Conservation (phyloP, 1,140 invertebrate genomes). For the Drosophila grimshawi region DNA sequence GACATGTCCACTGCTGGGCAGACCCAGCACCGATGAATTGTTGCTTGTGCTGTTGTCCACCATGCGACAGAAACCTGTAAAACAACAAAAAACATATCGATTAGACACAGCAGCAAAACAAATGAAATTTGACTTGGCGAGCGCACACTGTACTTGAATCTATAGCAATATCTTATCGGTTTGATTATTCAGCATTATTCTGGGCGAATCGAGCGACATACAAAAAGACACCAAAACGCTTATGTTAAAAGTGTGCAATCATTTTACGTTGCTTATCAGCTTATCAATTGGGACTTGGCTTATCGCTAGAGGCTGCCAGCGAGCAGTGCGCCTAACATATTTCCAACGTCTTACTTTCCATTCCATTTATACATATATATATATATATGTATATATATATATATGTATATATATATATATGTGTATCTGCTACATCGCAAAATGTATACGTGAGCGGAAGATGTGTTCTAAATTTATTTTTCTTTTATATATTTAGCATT, state of each 20-base stretch:
- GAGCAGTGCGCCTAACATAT: conserved; percentile 2
- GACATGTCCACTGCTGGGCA: conserved; percentile 73
- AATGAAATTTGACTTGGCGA: not conserved
- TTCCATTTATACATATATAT: not conserved
- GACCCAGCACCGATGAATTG: conserved; percentile 80
- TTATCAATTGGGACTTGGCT: conserved; percentile 7
- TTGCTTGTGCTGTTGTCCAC: conserved; percentile 87
- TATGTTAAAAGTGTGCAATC: conserved; percentile 7
- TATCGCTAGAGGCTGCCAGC: conserved; percentile 28
- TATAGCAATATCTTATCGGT: not conserved
- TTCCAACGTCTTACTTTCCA: conserved; percentile 28
- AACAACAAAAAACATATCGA: not conserved
- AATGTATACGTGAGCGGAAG: not conserved
- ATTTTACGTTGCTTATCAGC: conserved; percentile 25
- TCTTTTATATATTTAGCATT: too few species aligned
- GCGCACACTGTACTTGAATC: not conserved
- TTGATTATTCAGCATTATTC: conserved; percentile 30
- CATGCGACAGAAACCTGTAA: conserved; percentile 93
- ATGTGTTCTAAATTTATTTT: too few species aligned
- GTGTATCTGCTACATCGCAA: not conserved
- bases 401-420: not conserved
- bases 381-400: not conserved
- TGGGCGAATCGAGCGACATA: not conserved
- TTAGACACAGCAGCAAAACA: not conserved
- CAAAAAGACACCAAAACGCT: too few species aligned